Conservation (phyloP, 2,888 invertebrate species). For the Drosophila vallismaia region DNA sequence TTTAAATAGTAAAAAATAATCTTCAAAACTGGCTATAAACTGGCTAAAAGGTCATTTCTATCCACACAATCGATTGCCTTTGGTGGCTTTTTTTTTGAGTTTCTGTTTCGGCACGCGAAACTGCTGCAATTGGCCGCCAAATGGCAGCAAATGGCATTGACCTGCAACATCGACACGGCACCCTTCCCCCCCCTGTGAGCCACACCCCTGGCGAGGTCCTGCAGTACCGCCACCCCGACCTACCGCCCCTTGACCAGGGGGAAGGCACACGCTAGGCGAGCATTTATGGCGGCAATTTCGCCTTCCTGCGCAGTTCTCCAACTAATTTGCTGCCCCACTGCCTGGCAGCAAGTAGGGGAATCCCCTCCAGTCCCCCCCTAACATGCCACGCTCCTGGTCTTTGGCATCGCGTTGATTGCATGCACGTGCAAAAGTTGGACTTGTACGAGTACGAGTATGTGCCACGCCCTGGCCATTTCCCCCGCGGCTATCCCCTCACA, state of each 20-base stretch:
- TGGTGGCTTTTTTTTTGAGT: slow-evolving; percentile 4
- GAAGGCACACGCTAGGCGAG: slow-evolving; percentile 50
- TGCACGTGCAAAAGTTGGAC: slow-evolving; percentile 57
- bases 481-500: neutral
- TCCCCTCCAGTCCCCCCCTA: neutral
- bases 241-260: neutral
- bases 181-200: neutral
- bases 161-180: slow-evolving; percentile 48
- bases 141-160: slow-evolving; percentile 64
- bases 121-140: slow-evolving; percentile 43
- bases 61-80: slow-evolving; percentile 45
- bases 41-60: neutral
- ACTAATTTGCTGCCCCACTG: slow-evolving; percentile 51
- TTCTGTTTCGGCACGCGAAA: slow-evolving; percentile 36
- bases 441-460: slow-evolving; percentile 4
- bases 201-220: neutral
- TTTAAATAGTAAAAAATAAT: no score
- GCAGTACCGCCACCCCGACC: neutral
- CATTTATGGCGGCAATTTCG: slow-evolving; percentile 66
- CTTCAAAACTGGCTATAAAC: neutral
- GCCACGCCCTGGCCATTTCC: neutral
- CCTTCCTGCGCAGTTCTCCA: slow-evolving; percentile 63
- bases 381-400: slow-evolving; percentile 22
- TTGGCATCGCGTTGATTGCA: slow-evolving; percentile 57
- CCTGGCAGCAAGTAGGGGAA: neutral